phyloP scores from a whole-genome alignment of 2,888 invertebrate species.

The Pyrochroa serraticornis region DNA sequence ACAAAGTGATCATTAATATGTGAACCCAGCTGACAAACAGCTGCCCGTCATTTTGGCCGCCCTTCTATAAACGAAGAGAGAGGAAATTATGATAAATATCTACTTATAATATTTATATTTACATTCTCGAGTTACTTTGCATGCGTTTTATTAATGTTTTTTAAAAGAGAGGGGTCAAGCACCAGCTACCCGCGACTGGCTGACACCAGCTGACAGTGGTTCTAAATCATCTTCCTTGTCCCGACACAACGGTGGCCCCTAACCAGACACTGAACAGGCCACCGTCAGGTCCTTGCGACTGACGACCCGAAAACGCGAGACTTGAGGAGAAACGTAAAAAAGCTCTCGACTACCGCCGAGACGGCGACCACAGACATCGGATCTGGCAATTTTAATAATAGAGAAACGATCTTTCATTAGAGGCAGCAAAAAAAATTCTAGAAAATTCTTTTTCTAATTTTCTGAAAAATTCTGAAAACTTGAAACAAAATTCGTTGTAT shows the following conservation, averaged over 20 bases:
- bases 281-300: neutral
- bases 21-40: slow-evolving; percentile 57
- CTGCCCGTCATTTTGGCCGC: slow-evolving; percentile 56
- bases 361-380: no score
- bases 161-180: slow-evolving; percentile 28
- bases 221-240: slow-evolving; percentile 26
- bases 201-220: slow-evolving; percentile 27
- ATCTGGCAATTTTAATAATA: no score
- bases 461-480: no score
- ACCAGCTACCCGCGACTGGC: slow-evolving; percentile 23
- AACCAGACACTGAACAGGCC: slow-evolving; percentile 17
- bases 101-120: slow-evolving; percentile 56
- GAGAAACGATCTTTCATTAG: neutral
- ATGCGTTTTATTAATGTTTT: slow-evolving; percentile 37
- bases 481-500: no score
- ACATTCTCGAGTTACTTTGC: slow-evolving; percentile 52
- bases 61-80: slow-evolving; percentile 56
- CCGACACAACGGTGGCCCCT: slow-evolving; percentile 20
- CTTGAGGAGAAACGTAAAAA: no score
- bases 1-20: slow-evolving; percentile 59
- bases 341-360: no score
- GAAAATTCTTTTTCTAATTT: no score
- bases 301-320: no score
- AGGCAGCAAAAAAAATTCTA: slow-evolving; percentile 2
- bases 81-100: slow-evolving; percentile 59